Conservation (phyloP, 2,113 vertebrate genomes). For the Pseudopipra pipra region DNA sequence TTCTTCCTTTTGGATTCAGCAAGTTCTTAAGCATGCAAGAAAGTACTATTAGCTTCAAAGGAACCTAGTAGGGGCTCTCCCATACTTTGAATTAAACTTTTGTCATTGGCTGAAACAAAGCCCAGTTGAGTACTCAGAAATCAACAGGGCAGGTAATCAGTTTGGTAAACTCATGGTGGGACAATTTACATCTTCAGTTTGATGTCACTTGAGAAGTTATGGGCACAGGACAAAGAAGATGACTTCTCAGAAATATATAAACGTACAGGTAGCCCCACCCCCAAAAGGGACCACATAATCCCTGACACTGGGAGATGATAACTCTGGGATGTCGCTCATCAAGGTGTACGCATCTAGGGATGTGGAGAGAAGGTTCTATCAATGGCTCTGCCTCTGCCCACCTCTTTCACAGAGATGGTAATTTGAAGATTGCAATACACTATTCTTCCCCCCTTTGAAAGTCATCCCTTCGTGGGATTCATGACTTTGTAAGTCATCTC, state of each 20-base stretch:
- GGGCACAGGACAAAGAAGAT: background rate
- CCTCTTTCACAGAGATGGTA: background rate
- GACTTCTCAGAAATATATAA: background rate
- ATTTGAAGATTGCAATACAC: background rate
- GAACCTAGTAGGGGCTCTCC: background rate
- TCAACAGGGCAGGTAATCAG: background rate
- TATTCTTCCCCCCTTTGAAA: background rate
- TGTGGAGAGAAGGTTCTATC: background rate
- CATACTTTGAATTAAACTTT: background rate
- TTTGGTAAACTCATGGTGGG: background rate
- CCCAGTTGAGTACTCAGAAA: fast-evolving
- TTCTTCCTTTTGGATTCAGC: background rate
- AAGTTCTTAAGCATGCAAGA: background rate
- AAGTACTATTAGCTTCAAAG: background rate
- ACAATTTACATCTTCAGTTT: background rate
- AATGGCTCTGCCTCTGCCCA: background rate
- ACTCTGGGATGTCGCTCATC: background rate
- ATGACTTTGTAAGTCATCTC: background rate
- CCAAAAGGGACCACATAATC: fast-evolving
- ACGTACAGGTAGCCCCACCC: background rate
- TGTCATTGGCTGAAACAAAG: background rate
- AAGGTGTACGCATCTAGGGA: background rate
- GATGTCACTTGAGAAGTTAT: background rate
- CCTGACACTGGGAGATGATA: background rate
- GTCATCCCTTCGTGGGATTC: background rate